Conservation (phyloP, 2,888 invertebrate genomes). For the Acleris laterana region DNA sequence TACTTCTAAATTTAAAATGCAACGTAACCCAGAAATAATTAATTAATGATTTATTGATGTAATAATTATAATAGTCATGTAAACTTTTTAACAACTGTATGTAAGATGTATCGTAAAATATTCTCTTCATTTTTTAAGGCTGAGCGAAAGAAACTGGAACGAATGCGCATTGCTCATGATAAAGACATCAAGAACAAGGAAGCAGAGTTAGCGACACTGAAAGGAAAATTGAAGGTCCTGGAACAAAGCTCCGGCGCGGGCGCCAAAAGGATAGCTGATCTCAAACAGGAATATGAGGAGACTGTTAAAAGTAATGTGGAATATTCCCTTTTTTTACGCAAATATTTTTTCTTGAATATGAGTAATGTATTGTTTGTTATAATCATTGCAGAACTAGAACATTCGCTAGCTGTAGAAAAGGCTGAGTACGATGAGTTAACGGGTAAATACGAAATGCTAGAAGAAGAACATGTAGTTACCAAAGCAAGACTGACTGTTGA, state of each 20-base stretch:
- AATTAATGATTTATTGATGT: too few relatives aligned
- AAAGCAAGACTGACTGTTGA: constrained; percentile 92
- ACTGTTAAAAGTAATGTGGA: constrained; percentile 86
- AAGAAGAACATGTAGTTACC: constrained; percentile 93
- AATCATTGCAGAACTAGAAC: constrained; percentile 85
- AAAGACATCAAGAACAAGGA: constrained; percentile 91
- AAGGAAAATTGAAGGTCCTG: constrained; percentile 88
- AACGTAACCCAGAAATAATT: too few relatives aligned
- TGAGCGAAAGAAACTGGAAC: constrained; percentile 87
- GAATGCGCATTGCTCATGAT: constrained; percentile 87
- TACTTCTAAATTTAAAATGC: too few relatives aligned
- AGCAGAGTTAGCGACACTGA: constrained; percentile 89
- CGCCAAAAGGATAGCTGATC: constrained; percentile 86
- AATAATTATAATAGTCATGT: too few relatives aligned
- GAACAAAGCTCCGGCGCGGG: constrained; percentile 86
- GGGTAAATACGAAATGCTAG: constrained; percentile 91
- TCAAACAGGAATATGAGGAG: constrained; percentile 87
- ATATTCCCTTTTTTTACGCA: not conserved
- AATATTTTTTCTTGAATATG: not conserved
- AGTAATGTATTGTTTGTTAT: constrained; percentile 37
- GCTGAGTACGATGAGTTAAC: constrained; percentile 92
- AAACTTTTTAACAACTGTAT: constrained; percentile 4
- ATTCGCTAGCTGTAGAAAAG: constrained; percentile 86
- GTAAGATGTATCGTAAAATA: too few relatives aligned
- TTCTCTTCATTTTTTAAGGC: constrained; percentile 64